phyloP scores from a whole-genome alignment of 1,140 invertebrate genomes.

The Planococcus citri region DNA sequence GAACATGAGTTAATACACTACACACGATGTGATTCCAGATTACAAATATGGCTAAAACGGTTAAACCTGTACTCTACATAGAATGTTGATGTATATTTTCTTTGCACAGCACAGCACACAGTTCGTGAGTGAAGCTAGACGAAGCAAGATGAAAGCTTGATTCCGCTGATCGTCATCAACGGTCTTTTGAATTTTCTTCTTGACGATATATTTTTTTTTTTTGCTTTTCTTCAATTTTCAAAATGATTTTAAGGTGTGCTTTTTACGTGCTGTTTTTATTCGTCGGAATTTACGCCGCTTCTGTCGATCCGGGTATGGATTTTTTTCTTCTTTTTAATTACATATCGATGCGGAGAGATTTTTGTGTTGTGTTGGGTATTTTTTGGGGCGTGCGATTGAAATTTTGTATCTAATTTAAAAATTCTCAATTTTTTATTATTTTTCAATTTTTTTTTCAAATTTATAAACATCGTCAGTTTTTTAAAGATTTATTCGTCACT shows the following conservation, averaged over 20 bases:
- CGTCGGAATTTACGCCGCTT: not conserved
- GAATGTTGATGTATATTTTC: not conserved
- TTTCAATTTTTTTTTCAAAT: too few relatives aligned
- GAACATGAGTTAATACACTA: not conserved
- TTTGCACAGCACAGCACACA: too few relatives aligned
- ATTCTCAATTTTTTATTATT: too few relatives aligned
- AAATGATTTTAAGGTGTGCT: not conserved
- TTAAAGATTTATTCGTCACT: too few relatives aligned
- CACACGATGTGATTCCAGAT: conserved; percentile 10
- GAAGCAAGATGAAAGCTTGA: conserved; percentile 15
- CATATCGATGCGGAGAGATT: too few relatives aligned
- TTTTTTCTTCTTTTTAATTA: too few relatives aligned
- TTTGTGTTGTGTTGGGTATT: too few relatives aligned
- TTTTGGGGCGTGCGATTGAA: too few relatives aligned
- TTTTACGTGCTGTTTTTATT: not conserved
- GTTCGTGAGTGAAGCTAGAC: not conserved
- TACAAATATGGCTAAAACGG: conserved; percentile 12
- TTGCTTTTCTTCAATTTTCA: not conserved
- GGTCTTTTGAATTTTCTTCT: not conserved
- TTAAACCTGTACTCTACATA: conserved; percentile 8
- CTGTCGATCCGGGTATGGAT: not conserved
- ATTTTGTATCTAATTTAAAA: too few relatives aligned
- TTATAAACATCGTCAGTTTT: too few relatives aligned
- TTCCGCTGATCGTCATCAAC: not conserved
- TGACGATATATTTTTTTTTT: not conserved